These are phyloP conservation scores for Hystrix brachyura DNA, from an alignment of 2,113 vertebrate species.

Conservation along the genomic window DNA sequence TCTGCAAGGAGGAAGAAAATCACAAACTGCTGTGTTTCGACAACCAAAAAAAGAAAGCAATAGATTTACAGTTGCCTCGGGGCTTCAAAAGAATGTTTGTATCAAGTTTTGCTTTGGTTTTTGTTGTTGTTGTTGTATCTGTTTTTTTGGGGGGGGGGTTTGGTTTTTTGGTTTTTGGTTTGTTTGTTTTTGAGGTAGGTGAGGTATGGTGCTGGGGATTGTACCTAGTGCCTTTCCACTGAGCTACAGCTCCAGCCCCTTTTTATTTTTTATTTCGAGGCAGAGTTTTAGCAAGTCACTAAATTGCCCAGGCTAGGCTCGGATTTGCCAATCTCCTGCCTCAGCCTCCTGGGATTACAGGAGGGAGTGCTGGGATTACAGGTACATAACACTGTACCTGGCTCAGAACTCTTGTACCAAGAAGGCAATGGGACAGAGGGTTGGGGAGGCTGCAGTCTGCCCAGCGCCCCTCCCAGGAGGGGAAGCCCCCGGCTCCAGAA, in stretches of 20 bases:
- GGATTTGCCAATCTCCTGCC: background rate
- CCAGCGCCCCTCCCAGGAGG: background rate
- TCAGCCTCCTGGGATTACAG: background rate
- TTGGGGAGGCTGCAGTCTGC: background rate
- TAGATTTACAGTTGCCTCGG: fast-evolving
- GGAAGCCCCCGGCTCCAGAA: constrained; percentile 15
- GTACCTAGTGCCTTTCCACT: background rate
- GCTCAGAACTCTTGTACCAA: background rate
- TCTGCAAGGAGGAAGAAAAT: background rate
- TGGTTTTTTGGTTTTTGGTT: background rate
- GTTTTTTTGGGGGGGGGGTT: background rate
- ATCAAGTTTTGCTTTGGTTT: background rate
- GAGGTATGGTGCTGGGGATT: background rate
- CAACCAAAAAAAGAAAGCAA: background rate
- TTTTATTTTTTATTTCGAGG: background rate
- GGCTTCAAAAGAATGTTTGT: background rate
- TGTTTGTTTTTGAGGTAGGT: background rate
- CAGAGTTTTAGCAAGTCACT: background rate
- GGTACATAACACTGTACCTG: background rate
- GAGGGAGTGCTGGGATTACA: background rate
- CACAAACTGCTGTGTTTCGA: background rate
- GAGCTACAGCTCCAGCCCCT: background rate
- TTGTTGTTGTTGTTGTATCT: background rate
- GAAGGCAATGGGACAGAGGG: background rate
- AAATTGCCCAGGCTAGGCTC: background rate